These are phyloP conservation scores for Panopea generosa DNA, from an alignment of 2,888 invertebrate species.

Conservation along the genomic window DNA sequence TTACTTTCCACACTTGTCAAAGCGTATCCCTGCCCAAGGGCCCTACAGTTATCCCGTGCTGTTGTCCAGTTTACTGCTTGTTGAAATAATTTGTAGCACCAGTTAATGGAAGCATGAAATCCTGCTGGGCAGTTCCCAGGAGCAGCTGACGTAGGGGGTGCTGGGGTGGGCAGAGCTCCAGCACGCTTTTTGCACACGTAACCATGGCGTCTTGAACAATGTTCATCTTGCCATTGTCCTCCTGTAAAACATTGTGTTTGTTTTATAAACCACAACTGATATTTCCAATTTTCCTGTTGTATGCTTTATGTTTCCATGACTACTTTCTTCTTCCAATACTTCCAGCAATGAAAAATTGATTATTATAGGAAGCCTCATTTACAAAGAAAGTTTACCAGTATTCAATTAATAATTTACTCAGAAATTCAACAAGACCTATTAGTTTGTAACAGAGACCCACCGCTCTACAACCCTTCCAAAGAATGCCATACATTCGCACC, in stretches of 20 bases:
- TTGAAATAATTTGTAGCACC: constrained; percentile 70
- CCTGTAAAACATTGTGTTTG: constrained; percentile 63
- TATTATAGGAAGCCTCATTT: too few relatives aligned
- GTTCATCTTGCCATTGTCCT: constrained; percentile 73
- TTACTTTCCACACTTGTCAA: constrained; percentile 69
- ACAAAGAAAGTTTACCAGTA: too few relatives aligned
- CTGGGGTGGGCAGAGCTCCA: constrained; percentile 43
- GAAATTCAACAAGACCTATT: too few relatives aligned
- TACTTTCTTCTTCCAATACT: too few relatives aligned
- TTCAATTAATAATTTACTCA: too few relatives aligned
- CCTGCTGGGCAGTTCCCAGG: constrained; percentile 74
- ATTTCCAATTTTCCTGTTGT: too few relatives aligned
- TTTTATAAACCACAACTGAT: too few relatives aligned
- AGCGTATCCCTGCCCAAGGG: constrained; percentile 38
- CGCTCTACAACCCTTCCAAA: too few relatives aligned
- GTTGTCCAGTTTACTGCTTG: constrained; percentile 65
- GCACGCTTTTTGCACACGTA: constrained; percentile 72
- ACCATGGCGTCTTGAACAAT: constrained; percentile 68
- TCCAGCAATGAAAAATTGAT: too few relatives aligned
- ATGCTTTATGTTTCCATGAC: too few relatives aligned
- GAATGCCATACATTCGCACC: too few relatives aligned
- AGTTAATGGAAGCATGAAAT: constrained; percentile 65
- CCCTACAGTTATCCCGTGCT: constrained; percentile 62
- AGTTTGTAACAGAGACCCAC: too few relatives aligned
- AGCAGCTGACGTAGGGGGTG: constrained; percentile 52